Evolutionary conservation across 2,888 invertebrate genomes (phyloP), one percentile per base, ranked within the genome.

Genomic region (Muscina levida): DNA sequence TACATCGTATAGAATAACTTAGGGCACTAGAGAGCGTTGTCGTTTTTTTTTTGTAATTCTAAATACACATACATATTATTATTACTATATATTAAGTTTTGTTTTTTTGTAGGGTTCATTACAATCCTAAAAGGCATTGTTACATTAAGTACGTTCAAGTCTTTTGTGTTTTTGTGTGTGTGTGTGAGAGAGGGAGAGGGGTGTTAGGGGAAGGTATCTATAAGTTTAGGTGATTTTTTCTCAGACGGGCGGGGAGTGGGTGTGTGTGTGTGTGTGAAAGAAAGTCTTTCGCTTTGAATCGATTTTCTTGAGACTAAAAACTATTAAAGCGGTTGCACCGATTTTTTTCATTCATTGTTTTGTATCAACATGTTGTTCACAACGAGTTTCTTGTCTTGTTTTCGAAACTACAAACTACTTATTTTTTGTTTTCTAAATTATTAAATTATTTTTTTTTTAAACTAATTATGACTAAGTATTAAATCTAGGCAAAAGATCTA

Each of bases 271-370:
- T 22, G 19, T 11, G 24, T 15, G 56, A 72, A 37, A 74, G 37
- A 75, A 78, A 81, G 78, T 73, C 53, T 83, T 80, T 77, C 57
- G 51, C 62, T 44, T 42, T 56, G 51, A 59, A 31, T 26, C 59
- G 26, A 59, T 77, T 73, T 80, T 13, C 19, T 74, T 57, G 46
- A 44, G 57, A 73, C 56, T 79, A 19, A 59, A 72, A 75, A 73
- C 62, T 68, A 77, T 70, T 75, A 66, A 72, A 76, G 80, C 80
- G 79, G 79, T 82, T 79, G 74, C 74, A 83, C 82, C 79, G 75
- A 51, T 74, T 72, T 76, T n/a, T n/a, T n/a, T n/a, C n/a, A n/a
- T n/a, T 46, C 44, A 72, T 73, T 77, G 37, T 76, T 70, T 70
- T n/a, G 48, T 62, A 62, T 71, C 51, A 44, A 72, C 44, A 56